Conservation (phyloP, 2,113 vertebrate species). For the Caranx melampygus region DNA sequence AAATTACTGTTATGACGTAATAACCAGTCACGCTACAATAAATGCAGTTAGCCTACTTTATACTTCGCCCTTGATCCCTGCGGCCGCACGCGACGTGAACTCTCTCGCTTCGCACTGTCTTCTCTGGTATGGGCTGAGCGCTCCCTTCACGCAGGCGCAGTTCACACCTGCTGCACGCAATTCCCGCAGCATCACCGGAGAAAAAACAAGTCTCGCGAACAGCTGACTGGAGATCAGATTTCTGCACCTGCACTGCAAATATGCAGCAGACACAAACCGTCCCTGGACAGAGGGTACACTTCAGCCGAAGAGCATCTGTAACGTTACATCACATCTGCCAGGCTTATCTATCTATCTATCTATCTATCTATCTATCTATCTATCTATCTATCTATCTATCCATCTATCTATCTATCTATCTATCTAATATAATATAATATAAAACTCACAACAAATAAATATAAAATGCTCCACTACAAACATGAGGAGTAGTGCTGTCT, state of each 20-base stretch:
- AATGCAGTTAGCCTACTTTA: too few species aligned
- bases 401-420: too few species aligned
- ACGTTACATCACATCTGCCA: slow-evolving; percentile 40
- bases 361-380: too few species aligned
- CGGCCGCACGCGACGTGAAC: not conserved
- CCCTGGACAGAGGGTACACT: not conserved
- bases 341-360: too few species aligned
- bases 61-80: too few species aligned
- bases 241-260: not conserved
- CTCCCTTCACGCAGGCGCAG: slow-evolving; percentile 44
- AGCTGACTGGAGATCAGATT: slow-evolving; percentile 47
- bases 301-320: not conserved
- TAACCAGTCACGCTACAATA: too few species aligned
- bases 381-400: too few species aligned
- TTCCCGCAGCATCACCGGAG: slow-evolving; percentile 19
- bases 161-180: slow-evolving; percentile 25
- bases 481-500: too few species aligned
- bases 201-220: not conserved
- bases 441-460: too few species aligned
- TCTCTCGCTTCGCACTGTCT: not conserved
- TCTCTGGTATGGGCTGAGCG: not conserved
- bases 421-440: too few species aligned
- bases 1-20: too few species aligned
- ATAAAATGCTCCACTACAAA: too few species aligned
- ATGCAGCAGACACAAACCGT: not conserved